Evolutionary conservation across 2,797 vertebrate species (phyloP), one percentile per base, ranked within the genome.

Genomic region (Trematomus bernacchii): DNA sequence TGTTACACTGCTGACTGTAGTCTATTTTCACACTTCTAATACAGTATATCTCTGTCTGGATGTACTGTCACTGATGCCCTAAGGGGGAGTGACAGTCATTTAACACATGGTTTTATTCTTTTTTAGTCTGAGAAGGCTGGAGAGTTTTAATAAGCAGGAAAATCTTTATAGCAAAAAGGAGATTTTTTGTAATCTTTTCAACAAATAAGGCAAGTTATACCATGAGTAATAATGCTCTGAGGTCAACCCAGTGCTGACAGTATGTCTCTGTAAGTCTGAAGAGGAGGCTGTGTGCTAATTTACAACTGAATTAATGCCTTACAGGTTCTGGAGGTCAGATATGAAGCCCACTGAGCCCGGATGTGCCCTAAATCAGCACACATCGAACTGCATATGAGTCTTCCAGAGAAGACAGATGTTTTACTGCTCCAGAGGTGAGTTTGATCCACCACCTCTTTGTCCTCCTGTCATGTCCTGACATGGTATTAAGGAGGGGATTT

Each of bases 351-450:
- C 48, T 67, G 71, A 71, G 64, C 66, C 61, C 67, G 2, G 52
- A 14, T 65, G 73, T 21, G 61, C 70, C 68, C 55, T 82, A 76
- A 87, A 86, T 87, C 83, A 79, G 14, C 60, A 23, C 10, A 61
- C 73, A 84, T 79, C 44, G 77, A 90, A 77, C 74, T 58, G 80
- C 55, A 33, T 37, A 37, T 19, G 69, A 80, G 75, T 84, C 58
- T 11, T 33, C 52, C 16, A 14, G 63, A 77, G 79, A 76, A 83
- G 84, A 87, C 83, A 87, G 85, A 89, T 93, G 90, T 92, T 93
- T 91, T 91, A 85, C 77, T 75, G 89, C 87, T 79, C 42, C 83
- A 91, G 88, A 89, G 88, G 89, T 92, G 89, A 92, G 84, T 79
- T 54, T 84, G 68, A 87, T 90, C 84, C 80, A 18, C 83, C 83